Evolutionary conservation across 1,140 invertebrate species (phyloP).

Genomic region (Drosophila athabasca): DNA sequence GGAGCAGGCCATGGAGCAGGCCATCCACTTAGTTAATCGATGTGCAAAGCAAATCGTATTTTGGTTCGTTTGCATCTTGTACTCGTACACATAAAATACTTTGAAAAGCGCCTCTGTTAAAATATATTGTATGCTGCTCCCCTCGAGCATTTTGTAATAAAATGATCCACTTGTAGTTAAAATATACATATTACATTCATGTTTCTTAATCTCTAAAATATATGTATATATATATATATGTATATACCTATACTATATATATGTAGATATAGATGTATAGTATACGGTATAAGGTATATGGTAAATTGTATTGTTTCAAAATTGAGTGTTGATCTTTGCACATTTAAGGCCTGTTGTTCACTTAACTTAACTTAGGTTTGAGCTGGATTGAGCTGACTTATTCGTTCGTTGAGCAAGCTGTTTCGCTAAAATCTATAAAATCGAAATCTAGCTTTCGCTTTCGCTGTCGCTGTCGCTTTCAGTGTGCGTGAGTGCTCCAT

Average conservation of each 20-base stretch:
- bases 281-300: slow-evolving; percentile 7
- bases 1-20: too few relatives aligned
- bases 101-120: slow-evolving; percentile 63
- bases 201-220: slow-evolving; percentile 16
- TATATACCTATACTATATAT: slow-evolving; percentile 10
- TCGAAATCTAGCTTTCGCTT: slow-evolving; percentile 23
- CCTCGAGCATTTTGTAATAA: slow-evolving; percentile 33
- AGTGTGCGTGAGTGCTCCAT: slow-evolving; percentile 25
- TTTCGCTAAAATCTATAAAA: slow-evolving; percentile 50
- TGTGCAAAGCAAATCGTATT: too few relatives aligned
- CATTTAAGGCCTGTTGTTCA: slow-evolving; percentile 78
- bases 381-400: slow-evolving; percentile 4
- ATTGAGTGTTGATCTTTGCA: slow-evolving; percentile 78
- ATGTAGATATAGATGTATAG: slow-evolving; percentile 17
- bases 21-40: neutral
- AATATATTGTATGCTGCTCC: slow-evolving; percentile 45
- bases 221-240: slow-evolving; percentile 26
- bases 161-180: slow-evolving; percentile 63
- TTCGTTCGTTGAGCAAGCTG: slow-evolving; percentile 18
- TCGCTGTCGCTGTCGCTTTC: slow-evolving; percentile 14
- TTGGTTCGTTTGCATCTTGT: slow-evolving; percentile 37
- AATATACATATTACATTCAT: slow-evolving; percentile 49
- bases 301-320: slow-evolving; percentile 59
- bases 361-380: slow-evolving; percentile 56
- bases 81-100: slow-evolving; percentile 70